Percentiles rank a stretch among this genome's conserved stretches.
Conservation (phyloP, 2,888 invertebrate genomes). For the Chrysolina haemoptera region DNA sequence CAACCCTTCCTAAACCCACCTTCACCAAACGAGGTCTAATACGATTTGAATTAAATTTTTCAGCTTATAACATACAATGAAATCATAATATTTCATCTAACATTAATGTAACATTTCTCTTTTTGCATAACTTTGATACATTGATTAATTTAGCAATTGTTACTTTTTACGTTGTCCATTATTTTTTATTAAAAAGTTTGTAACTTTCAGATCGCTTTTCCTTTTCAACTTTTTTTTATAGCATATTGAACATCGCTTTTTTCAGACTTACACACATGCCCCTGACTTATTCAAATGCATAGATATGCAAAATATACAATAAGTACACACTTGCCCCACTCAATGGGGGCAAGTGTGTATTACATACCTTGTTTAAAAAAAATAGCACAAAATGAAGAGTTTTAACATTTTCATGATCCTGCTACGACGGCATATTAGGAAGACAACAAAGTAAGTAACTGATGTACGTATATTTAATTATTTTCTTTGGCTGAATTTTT, state of each 20-base stretch:
- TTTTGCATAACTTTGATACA: not conserved
- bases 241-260: no score
- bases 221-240: not conserved
- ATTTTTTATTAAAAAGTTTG: not conserved
- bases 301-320: not conserved
- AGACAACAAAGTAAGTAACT: no score
- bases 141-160: no score
- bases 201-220: not conserved
- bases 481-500: no score
- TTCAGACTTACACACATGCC: no score
- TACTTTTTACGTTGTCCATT: not conserved
- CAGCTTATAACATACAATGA: not conserved
- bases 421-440: not conserved
- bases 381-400: no score
- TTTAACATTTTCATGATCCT: no score
- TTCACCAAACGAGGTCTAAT: not conserved
- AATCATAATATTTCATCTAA: not conserved
- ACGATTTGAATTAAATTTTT: constrained; percentile 11
- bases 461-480: no score
- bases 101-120: no score
- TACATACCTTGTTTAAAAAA: no score
- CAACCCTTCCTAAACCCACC: not conserved
- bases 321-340: not conserved
- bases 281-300: not conserved
- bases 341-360: no score